Evolutionary conservation across 2,888 invertebrate genomes (phyloP), one percentile per base, ranked within the genome.

Genomic region (Villa cingulata): DNA sequence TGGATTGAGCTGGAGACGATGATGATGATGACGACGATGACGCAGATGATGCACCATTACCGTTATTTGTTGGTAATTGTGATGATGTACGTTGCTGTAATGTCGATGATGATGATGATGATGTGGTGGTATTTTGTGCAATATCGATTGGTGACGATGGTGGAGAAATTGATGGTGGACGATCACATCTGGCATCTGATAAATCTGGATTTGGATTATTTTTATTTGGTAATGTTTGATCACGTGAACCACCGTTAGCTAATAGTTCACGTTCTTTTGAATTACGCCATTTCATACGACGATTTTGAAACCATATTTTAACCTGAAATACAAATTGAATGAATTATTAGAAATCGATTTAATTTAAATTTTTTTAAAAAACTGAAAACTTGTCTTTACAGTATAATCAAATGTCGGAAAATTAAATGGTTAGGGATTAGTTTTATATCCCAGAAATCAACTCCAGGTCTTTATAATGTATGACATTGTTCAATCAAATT

Each of bases 221-320:
- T 66, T 95, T 95, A 68, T 91, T 95, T 1, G 95, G 95, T 20
- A 96, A 72, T 0, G 95, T 95, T 68, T 94, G 92, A 62, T 95
- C 95, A 27, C 95, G 77, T 9, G 91, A 89, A 2, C 95, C 95
- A 0, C 95, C 95, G 18, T 83, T 84, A 0, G 95, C 94, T 20
- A 96, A 72, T 0, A 95, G 76, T 68, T 96, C 95, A 32, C 95
- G 76, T 67, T 96, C 96, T 71, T 96, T 96, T 5, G 91, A 92
- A 70, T 97, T 97, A 46, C 97, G 78, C 96, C 96, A 96, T 70
- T 69, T 97, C 96, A 97, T 97, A 47, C 96, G 83, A 0, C 96
- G 82, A 66, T 97, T 97, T 76, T 97, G 96, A 70, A 97, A 97
- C 78, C 78, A 78, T 57, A 78, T 78, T 69, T 78, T 78, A 45